These are phyloP conservation scores for Bubo blakistoni DNA, from an alignment of 2,113 vertebrate species.

Conservation along the genomic window DNA sequence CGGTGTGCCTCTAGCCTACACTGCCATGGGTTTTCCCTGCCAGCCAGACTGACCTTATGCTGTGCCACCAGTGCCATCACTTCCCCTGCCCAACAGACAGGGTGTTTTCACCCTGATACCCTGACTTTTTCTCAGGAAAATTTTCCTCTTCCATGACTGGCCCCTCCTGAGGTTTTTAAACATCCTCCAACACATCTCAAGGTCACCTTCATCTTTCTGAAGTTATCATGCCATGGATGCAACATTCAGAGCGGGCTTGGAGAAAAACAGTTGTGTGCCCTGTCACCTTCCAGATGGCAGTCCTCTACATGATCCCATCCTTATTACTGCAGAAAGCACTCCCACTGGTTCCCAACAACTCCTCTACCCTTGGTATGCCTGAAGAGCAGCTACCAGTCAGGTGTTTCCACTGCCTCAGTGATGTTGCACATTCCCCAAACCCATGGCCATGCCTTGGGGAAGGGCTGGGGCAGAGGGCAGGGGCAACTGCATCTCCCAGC, in stretches of 20 bases:
- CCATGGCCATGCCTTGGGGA: background rate
- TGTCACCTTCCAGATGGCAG: background rate
- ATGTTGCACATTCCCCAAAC: background rate
- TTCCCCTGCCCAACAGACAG: background rate
- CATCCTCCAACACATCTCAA: background rate
- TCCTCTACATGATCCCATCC: background rate
- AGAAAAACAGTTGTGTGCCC: background rate
- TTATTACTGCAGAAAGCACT: background rate
- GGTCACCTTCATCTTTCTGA: background rate
- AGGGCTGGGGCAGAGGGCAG: background rate
- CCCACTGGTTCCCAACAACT: background rate
- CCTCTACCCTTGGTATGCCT: background rate
- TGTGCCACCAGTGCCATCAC: too few relatives aligned
- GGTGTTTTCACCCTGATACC: background rate
- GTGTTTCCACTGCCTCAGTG: background rate
- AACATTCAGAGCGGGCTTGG: background rate
- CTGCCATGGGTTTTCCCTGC: background rate
- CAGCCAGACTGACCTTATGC: background rate
- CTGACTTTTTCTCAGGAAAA: background rate
- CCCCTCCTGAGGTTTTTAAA: background rate
- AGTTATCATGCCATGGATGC: background rate
- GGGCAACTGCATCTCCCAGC: background rate
- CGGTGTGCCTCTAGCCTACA: rapidly evolving
- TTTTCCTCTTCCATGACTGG: background rate
- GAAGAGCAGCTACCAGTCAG: background rate